Base-by-base conservation (phyloP, 2,888 invertebrate species). In the Thereva unica region DNA sequence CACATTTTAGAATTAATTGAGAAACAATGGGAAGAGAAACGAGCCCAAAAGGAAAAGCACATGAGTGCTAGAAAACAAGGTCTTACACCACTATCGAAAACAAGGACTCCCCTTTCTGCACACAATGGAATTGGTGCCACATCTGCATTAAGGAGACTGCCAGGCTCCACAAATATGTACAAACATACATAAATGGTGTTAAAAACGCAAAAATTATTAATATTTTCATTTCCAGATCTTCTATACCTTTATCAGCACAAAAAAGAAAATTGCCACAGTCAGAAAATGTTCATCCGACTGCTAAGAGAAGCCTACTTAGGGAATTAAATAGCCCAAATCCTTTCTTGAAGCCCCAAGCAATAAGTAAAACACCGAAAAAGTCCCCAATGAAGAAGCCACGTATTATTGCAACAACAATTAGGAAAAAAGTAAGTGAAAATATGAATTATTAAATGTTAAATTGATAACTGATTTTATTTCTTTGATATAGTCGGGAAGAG, bases 1-100 rank as follows among this genome's bases (percentile, higher is more conserved):
- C 83, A 87, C 5, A 80, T 91, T 3, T 75, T 85, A 3, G 85
- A 87, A 53, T 79, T 85, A 7, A 87, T 92, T 72, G 79, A 83
- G 12, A 82, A 84, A 3, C 84, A 87, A 8, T 87, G 88, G 85
- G 84, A 86, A 66, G 81, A 83, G 0, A 84, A 86, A 34, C 74
- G 74, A 0, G 72, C 71, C 40, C 73, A 75, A 55, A 78, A 78
- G 42, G 79, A 78, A 63, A 72, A 75, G 35, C 52, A 75, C 2
- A 77, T 74, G 70, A 86, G 87, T 74, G 83, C 85, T 4, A 76
- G 80, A 3, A 80, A 80, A 67, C 74, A 77, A 47, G 72, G 71
- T n/a, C 74, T 75, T 3, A 78, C 77, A 1, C 78, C 78, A 41
- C 23, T 64, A 34, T 64, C 64, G 2, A 55, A 50, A 50, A 44